These are phyloP conservation scores for Cirrhinus mrigala DNA, from an alignment of 2,797 vertebrate genomes.

Conservation along the genomic window DNA sequence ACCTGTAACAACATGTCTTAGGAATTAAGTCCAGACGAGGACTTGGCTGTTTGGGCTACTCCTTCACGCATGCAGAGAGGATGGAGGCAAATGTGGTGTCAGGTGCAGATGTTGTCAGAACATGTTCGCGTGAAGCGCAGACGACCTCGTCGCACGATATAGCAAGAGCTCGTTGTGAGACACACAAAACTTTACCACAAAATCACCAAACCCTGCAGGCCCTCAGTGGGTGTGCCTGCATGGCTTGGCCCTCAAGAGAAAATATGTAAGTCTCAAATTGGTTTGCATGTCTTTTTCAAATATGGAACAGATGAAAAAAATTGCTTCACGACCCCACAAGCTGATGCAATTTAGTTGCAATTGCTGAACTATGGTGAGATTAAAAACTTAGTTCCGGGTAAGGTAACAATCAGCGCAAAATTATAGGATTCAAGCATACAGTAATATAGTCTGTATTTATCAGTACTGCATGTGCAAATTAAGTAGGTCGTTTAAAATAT, in stretches of 20 bases:
- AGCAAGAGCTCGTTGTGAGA: constrained; percentile 33
- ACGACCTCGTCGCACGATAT: constrained; percentile 52
- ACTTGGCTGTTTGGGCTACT: constrained; percentile 30
- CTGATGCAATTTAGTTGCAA: not conserved
- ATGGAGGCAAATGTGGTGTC: constrained; percentile 30
- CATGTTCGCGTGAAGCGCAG: constrained; percentile 37
- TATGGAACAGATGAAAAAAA: not conserved
- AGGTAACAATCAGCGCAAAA: not conserved
- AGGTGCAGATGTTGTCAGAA: constrained; percentile 48
- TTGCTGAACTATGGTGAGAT: constrained; percentile 25
- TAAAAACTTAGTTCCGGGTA: not conserved
- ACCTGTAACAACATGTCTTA: constrained; percentile 48
- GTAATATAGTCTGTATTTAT: not conserved
- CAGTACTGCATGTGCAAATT: not conserved
- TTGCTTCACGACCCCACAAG: not conserved
- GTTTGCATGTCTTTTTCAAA: constrained; percentile 38
- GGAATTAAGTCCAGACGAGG: constrained; percentile 51
- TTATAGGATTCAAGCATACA: not conserved
- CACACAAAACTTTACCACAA: constrained; percentile 24
- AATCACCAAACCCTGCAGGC: constrained; percentile 38
- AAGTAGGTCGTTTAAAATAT: not conserved
- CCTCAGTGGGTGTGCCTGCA: constrained; percentile 37
- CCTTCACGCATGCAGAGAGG: constrained; percentile 39
- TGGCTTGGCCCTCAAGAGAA: constrained; percentile 28
- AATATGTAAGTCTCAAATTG: constrained; percentile 28